Percentiles rank a stretch among this genome's conserved stretches.
Evolutionary conservation across 1,140 invertebrate genomes (phyloP).

Genomic region (Drosophila elegans): DNA sequence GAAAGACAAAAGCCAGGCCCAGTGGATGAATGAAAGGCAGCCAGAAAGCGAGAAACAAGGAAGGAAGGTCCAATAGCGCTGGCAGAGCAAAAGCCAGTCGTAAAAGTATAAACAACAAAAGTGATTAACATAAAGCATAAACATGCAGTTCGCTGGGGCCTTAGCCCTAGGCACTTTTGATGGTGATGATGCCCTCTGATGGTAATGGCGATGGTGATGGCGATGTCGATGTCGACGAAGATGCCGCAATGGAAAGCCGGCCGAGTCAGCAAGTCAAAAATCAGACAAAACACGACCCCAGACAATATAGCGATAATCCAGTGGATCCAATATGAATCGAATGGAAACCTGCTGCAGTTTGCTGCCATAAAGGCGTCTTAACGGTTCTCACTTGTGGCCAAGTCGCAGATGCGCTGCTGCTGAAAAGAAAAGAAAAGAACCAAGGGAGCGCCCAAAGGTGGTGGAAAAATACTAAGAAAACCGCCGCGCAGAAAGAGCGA

Average conservation of each 20-base stretch:
- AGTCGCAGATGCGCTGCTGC: constrained; percentile 1
- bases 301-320: constrained; percentile 60
- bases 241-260: constrained; percentile 56
- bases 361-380: constrained; percentile 56
- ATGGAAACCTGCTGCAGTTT: constrained; percentile 23
- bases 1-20: constrained; percentile 50
- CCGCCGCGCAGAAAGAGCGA: constrained; percentile 19
- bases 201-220: constrained; percentile 22
- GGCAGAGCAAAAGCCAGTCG: constrained; percentile 31
- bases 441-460: constrained; percentile 1
- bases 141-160: constrained; percentile 52
- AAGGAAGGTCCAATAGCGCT: constrained; percentile 41
- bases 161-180: constrained; percentile 24
- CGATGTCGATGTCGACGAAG: constrained; percentile 12
- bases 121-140: constrained; percentile 79
- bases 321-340: constrained; percentile 35
- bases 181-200: not conserved
- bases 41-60: constrained; percentile 61
- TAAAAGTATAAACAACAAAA: constrained; percentile 74
- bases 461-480: constrained; percentile 32
- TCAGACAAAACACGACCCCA: constrained; percentile 33
- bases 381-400: constrained; percentile 47
- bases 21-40: constrained; percentile 49
- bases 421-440: constrained; percentile 9
- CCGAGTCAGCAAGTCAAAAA: constrained; percentile 38